phyloP scores from a whole-genome alignment of 2,888 invertebrate genomes.

The Lagria hirta region DNA sequence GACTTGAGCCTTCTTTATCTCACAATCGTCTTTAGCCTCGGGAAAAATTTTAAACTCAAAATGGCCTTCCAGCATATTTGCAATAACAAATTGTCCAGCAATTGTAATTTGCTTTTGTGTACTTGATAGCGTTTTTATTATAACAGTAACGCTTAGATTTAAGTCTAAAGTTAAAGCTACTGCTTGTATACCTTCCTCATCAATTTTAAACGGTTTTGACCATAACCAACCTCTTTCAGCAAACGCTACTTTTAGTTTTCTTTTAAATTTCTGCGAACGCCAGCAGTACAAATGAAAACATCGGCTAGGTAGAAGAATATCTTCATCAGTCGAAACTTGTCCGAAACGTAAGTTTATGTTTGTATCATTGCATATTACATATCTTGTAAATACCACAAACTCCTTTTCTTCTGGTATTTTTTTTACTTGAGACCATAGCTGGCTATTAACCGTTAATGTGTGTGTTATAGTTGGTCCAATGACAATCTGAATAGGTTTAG shows the following conservation, averaged over 20 bases:
- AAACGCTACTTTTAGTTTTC: slow-evolving; percentile 60
- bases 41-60: slow-evolving; percentile 59
- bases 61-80: slow-evolving; percentile 60
- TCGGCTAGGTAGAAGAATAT: slow-evolving; percentile 65
- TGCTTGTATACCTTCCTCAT: slow-evolving; percentile 55
- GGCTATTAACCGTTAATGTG: slow-evolving; percentile 60
- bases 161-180: slow-evolving; percentile 54
- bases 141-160: slow-evolving; percentile 58
- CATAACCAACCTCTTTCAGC: slow-evolving; percentile 61
- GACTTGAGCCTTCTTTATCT: slow-evolving; percentile 49
- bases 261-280: slow-evolving; percentile 58
- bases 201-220: slow-evolving; percentile 61
- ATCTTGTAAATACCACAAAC: slow-evolving; percentile 60
- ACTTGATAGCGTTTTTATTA: slow-evolving; percentile 62
- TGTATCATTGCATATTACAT: slow-evolving; percentile 73
- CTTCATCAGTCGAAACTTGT: slow-evolving; percentile 75
- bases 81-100: slow-evolving; percentile 65
- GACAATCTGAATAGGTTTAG: slow-evolving; percentile 57
- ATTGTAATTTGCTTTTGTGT: slow-evolving; percentile 69
- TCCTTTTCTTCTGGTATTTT: slow-evolving; percentile 37
- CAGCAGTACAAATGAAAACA: slow-evolving; percentile 70
- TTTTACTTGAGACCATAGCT: slow-evolving; percentile 60
- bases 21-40: slow-evolving; percentile 47
- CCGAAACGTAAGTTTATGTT: slow-evolving; percentile 66
- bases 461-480: slow-evolving; percentile 67